Base-by-base conservation (phyloP, 1,140 invertebrate genomes). In the Steinernema khuongi region DNA sequence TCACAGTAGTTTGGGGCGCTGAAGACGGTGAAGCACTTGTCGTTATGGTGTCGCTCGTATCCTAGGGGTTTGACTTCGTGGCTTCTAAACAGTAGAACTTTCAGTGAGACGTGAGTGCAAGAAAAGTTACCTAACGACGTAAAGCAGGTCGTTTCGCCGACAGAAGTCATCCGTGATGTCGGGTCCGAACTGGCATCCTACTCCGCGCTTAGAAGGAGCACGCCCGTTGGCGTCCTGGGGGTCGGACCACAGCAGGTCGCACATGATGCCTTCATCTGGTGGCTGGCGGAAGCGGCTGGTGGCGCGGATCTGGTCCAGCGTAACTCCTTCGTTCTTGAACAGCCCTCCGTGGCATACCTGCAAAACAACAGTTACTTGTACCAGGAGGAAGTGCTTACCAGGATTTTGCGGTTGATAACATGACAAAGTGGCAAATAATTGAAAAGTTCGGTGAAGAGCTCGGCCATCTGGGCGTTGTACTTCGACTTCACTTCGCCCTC, bases 1-100 rank as follows among this genome's bases (percentile, higher is more conserved):
- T 99, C 96, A 91, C 96, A 99, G 89, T 98, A 99, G 88, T 99
- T 99, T 74, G 96, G 96, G 76, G 96, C 96, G 26, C 94, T 97
- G 88, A 96, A 96, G 1, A 96, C 93, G 1, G 94, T 96, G 78
- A 96, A 93, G 85, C 94, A 96, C 85, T 93, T 92, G 30, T 93
- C 94, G 85, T 94, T 90, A 85, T 99, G 96, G 11, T 91, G 91
- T 22, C 94, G 87, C 87, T 99, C 95, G 83, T 96, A 99, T 1
- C 97, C 97, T 50, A 93, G 91, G 80, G 92, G 91, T 88, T 99
- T 99, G 1, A 99, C 97, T 87, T 99, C 97, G 86, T 99, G 96
- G 87, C 94, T 96, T 76, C 96, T 85, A 43, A 68, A 80, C 73
- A 26, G 36, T 69, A 67, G 17, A 72, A 50, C 19, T 43, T 70